A percentile compares a stretch with the other conserved stretches of the same genome.
phyloP scores from a whole-genome alignment of 2,797 vertebrate species.

The Trachops cirrhosus region DNA sequence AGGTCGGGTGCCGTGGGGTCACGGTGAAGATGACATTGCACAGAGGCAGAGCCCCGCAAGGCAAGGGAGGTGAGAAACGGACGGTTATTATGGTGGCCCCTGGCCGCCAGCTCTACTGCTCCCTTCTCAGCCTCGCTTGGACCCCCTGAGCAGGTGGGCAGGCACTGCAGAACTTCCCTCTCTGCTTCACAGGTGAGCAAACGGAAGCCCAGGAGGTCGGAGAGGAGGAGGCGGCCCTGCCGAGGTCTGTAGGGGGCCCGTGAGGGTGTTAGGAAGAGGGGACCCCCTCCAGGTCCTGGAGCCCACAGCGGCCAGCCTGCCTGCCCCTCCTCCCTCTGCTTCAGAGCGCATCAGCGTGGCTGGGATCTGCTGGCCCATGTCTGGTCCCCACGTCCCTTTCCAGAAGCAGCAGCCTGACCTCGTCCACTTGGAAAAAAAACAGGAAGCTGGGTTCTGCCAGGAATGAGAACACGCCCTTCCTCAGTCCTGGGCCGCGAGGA shows the following conservation, averaged over 20 bases:
- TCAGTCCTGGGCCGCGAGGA: neutral
- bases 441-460: conserved; percentile 69
- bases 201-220: neutral
- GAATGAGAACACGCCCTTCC: conserved; percentile 55
- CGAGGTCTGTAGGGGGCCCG: too few relatives aligned
- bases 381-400: conserved; percentile 12
- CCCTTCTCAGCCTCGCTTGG: neutral
- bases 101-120: neutral
- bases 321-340: neutral
- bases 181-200: neutral
- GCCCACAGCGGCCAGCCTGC: neutral
- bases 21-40: neutral
- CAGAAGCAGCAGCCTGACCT: conserved; percentile 54
- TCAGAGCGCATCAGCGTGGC: rapidly evolving
- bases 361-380: neutral
- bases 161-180: neutral
- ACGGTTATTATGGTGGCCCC: rapidly evolving
- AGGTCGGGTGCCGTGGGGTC: neutral
- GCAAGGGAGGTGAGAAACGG: neutral
- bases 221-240: neutral
- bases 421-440: conserved; percentile 70
- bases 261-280: neutral
- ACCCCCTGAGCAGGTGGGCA: neutral
- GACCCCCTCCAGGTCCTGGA: neutral
- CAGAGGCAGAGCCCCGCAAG: neutral